phyloP scores from a whole-genome alignment of 1,140 invertebrate species.

The Anagrus nilaparvatae region DNA sequence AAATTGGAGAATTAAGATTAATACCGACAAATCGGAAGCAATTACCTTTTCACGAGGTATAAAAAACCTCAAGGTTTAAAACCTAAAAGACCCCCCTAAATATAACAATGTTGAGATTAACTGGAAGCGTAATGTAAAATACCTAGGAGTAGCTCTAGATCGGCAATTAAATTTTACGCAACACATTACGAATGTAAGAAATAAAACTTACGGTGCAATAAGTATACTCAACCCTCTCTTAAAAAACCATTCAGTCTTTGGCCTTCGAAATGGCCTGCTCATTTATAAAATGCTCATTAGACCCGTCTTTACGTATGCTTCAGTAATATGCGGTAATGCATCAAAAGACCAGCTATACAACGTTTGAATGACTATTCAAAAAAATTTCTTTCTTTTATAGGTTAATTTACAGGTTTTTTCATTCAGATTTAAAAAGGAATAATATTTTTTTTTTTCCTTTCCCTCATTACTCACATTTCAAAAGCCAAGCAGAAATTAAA shows the following conservation, averaged over 20 bases:
- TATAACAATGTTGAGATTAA: neutral
- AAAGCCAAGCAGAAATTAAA: too few species aligned
- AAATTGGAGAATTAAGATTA: neutral
- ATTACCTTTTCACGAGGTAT: neutral
- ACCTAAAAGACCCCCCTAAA: too few species aligned
- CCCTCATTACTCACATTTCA: too few species aligned
- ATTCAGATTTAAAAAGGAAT: too few species aligned
- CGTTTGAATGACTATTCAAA: too few species aligned
- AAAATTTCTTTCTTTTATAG: too few species aligned
- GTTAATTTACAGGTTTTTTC: too few species aligned
- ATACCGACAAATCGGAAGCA: neutral
- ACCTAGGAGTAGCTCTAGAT: neutral
- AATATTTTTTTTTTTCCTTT: too few species aligned
- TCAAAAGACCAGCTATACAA: too few species aligned
- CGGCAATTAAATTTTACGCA: neutral
- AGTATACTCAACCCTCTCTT: neutral
- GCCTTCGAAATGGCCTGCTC: neutral
- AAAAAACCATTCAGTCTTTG: slow-evolving; percentile 1
- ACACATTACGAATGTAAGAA: neutral
- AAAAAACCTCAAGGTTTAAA: neutral
- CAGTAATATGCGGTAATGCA: neutral
- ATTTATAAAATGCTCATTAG: slow-evolving; percentile 1
- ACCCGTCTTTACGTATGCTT: neutral
- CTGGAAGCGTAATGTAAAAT: neutral
- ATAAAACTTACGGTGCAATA: neutral